phyloP scores from a whole-genome alignment of 1,140 invertebrate species.

The Drosophila nannoptera region DNA sequence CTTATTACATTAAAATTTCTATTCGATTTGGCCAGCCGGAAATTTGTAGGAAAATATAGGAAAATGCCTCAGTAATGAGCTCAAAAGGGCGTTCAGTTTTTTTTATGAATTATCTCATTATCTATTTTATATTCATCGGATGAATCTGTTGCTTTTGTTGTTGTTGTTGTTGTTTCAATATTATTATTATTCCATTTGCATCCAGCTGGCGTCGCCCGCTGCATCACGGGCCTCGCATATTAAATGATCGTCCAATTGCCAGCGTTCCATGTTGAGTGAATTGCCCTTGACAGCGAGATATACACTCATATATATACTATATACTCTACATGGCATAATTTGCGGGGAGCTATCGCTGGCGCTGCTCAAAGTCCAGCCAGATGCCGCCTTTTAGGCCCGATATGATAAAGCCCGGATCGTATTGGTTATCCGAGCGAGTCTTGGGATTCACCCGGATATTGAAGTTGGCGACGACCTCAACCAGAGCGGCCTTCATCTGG shows the following conservation, averaged over 20 bases:
- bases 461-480: constrained; percentile 62
- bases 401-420: constrained; percentile 25
- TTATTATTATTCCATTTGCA: too few species aligned
- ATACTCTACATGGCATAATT: not conserved
- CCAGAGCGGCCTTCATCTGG: constrained; percentile 66
- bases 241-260: constrained; percentile 6
- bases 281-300: not conserved
- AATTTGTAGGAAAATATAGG: too few species aligned
- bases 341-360: constrained; percentile 13
- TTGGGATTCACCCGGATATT: constrained; percentile 56
- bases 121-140: too few species aligned
- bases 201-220: not conserved
- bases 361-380: constrained; percentile 54
- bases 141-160: too few species aligned
- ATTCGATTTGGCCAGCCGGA: too few species aligned
- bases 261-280: not conserved
- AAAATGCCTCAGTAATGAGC: too few species aligned
- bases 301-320: too few species aligned
- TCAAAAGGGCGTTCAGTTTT: too few species aligned
- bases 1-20: too few species aligned
- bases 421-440: constrained; percentile 59
- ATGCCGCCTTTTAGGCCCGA: constrained; percentile 50
- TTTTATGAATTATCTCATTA: too few species aligned
- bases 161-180: too few species aligned
- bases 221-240: too few species aligned